Conservation (phyloP, 2,113 vertebrate genomes). For the Petrocephalus zakoni region DNA sequence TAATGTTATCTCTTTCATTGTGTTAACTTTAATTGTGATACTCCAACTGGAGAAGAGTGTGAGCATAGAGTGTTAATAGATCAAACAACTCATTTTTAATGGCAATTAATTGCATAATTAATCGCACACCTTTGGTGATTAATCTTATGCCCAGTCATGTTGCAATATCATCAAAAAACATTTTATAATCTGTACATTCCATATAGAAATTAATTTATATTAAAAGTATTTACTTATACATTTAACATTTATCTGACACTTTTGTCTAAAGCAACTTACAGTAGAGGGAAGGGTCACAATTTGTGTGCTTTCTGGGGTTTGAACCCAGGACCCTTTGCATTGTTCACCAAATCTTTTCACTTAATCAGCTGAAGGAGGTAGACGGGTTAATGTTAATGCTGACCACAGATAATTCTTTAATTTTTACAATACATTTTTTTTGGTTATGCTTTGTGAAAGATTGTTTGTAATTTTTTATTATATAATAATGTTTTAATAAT, state of each 20-base stretch:
- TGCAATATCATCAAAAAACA: neutral
- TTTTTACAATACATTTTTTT: neutral
- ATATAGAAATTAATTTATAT: neutral
- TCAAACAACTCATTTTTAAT: neutral
- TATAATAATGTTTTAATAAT: neutral
- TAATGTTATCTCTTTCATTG: neutral
- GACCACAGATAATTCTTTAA: neutral
- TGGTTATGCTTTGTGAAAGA: neutral
- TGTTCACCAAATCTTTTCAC: too few relatives aligned
- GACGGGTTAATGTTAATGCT: neutral
- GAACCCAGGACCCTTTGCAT: neutral
- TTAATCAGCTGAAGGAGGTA: neutral
- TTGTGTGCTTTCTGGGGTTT: neutral
- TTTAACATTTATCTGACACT: neutral
- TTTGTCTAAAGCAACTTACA: neutral
- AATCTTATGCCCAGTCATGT: too few relatives aligned
- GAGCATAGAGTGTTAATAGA: neutral
- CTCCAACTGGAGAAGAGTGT: neutral
- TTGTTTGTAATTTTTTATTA: neutral
- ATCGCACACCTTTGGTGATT: neutral
- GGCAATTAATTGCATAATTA: neutral
- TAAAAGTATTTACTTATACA: neutral
- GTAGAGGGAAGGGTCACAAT: neutral
- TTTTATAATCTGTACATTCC: neutral
- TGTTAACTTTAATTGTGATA: neutral